These are phyloP conservation scores for Holothuria leucospilota DNA, from an alignment of 53 echinoderm and acorn worm species.

Conservation along the genomic window DNA sequence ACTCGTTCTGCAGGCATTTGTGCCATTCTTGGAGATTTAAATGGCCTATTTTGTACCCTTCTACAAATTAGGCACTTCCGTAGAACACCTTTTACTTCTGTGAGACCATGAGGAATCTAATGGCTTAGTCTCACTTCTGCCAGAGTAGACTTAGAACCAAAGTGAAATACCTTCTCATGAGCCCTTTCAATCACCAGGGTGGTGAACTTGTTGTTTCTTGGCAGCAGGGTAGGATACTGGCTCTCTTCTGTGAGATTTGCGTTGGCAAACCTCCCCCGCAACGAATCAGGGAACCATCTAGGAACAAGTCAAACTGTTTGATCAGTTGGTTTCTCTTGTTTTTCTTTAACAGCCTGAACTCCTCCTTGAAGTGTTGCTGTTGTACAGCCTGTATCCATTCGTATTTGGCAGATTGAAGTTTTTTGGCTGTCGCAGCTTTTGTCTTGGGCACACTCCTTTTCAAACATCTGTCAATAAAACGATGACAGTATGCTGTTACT, in stretches of 20 bases:
- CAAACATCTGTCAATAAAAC: conserved; percentile 3
- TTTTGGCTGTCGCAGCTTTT: neutral
- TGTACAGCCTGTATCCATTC: neutral
- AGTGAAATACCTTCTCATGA: no score
- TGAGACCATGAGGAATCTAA: neutral
- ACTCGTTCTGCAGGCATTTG: no score
- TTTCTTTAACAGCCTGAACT: neutral
- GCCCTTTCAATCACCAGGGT: no score
- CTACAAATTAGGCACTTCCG: neutral
- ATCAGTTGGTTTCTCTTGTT: conserved; percentile 7
- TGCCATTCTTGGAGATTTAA: no score
- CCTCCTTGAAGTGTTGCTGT: neutral
- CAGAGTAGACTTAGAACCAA: neutral
- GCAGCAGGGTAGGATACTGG: neutral
- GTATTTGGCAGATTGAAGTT: neutral
- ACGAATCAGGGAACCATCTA: neutral
- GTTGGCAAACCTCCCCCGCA: neutral
- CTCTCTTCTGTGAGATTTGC: neutral
- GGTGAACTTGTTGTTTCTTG: no score
- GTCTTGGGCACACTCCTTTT: no score
- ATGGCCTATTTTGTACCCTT: neutral
- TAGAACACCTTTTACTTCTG: no score
- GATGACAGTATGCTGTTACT: neutral
- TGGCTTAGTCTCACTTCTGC: neutral
- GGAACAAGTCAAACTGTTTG: neutral